Evolutionary conservation across 2,113 vertebrate genomes (phyloP), one percentile per base, ranked within the genome.

Genomic region (Pituophis catenifer): DNA sequence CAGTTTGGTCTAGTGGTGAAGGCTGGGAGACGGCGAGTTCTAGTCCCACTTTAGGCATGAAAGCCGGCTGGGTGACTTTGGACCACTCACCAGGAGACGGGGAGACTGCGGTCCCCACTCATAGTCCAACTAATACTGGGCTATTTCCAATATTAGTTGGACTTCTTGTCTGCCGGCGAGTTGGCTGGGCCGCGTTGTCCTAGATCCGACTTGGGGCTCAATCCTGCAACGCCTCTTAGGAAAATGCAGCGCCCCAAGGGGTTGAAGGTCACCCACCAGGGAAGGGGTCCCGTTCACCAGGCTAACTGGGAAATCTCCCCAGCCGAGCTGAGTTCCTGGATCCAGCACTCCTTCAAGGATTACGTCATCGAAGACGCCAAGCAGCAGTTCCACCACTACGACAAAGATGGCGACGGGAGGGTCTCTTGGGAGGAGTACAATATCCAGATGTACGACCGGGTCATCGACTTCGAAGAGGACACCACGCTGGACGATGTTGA

Each of bases 361-460:
- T 99, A 99, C 12, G 98, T 99, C n/a, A 97, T 98, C 11, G 98
- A 99, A 94, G 99, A 99, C 94, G 98, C 98, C 11, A 98, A 98
- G 93, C 98, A 99, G 12, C 98, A 98, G 70, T 99, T 99, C 95
- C 96, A 96, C 0, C 98, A 98, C 59, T 99, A 98, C 93, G 99
- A 99, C 95, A 97, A 97, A 52, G 97, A 99, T 85, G 96, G 91
- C 55, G 98, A 99, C 53, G 98, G 98, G 5, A 93, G 97, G 7
- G 98, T 99, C 90, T 98, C 98, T 0, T 99, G 99, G 99, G 98
- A 98, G 38, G 99, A 99, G 93, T 99, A 99, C 96, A 99, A 99
- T 95, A 96, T 96, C 55, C 98, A 98, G 24, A 97, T 98, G 97
- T 99, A 99, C 4, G 98, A 98, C 58, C 98, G 98, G 19, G 97